Evolutionary conservation across 2,888 invertebrate species (phyloP).

Genomic region (Alloplasta piceator): DNA sequence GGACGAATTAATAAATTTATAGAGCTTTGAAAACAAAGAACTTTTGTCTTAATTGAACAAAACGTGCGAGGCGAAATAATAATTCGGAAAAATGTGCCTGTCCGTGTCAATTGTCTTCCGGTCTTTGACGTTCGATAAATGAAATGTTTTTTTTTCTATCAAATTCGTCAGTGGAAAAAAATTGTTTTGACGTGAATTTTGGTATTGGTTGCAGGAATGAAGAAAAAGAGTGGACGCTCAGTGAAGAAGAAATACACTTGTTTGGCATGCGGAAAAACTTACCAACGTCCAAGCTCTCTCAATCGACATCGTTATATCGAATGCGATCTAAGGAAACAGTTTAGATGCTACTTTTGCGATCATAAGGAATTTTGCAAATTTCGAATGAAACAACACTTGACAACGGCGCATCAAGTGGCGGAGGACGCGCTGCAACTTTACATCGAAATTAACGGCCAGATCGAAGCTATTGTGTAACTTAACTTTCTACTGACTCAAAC

Average conservation of each 20-base stretch:
- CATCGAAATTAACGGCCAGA: no score
- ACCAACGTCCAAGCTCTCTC: conserved; percentile 66
- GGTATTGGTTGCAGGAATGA: conserved; percentile 7
- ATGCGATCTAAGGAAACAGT: conserved; percentile 74
- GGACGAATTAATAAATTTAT: background rate
- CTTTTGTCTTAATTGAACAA: background rate
- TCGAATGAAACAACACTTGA: background rate
- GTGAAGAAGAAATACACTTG: background rate
- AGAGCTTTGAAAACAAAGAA: background rate
- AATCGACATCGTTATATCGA: conserved; percentile 67
- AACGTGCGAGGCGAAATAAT: background rate
- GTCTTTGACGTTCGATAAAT: background rate
- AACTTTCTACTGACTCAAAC: no score
- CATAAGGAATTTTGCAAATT: conserved; percentile 78
- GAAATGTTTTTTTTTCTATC: background rate
- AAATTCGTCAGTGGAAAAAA: background rate
- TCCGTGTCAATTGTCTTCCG: background rate
- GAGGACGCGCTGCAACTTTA: background rate
- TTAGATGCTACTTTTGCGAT: conserved; percentile 80
- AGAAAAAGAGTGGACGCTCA: background rate
- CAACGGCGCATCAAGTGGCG: background rate
- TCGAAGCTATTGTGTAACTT: no score
- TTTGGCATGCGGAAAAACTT: conserved; percentile 68
- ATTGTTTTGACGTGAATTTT: background rate
- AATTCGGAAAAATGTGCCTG: background rate